Evolutionary conservation across 2,888 invertebrate genomes (phyloP), one percentile per base, ranked within the genome.

Genomic region (Erebia aethiops): DNA sequence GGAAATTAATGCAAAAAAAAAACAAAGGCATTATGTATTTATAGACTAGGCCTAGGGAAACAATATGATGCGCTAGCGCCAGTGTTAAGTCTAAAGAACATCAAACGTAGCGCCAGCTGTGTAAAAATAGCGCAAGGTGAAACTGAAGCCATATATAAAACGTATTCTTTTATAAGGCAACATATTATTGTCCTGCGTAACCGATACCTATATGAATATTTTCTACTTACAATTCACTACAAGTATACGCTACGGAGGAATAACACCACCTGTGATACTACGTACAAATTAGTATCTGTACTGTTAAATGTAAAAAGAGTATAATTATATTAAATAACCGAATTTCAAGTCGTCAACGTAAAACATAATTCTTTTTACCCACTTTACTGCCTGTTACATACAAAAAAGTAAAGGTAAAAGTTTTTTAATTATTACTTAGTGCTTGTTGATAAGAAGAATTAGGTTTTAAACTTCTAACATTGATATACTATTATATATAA

Each of bases 51-150:
- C 1, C 56, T 21, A 21, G 49, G 14, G 8, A 62, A 21, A 49
- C 14, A 21, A 18, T 14, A 21, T 61, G 43, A 61, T 61, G 7
- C 18, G 46, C 43, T 62, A 46, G 62, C 62, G 62, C 43, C 41
- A 63, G 51, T 21, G 57, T 63, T 57, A n/a, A 14, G 43, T 57
- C 52, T 18, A 64, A 57, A 66, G 58, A 56, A 70, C 58, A 58
- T 71, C 43, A 68, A 64, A 26, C 61, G 66, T 58, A 68, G 41
- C 72, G 70, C 56, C 67, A 58, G 58, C 65, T 52, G 56, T 67
- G 18, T 72, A 72, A 69, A 72, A 72, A 74, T 72, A 74, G 72
- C 68, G 58, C 72, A 74, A 72, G 72, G 72, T 74, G 65, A 73
- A 72, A 70, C 70, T 62, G 69, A 74, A 74, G 69, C 72, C 72